These are phyloP conservation scores for Nephrocerus scutellatus DNA, from an alignment of 2,888 invertebrate species.

Conservation along the genomic window DNA sequence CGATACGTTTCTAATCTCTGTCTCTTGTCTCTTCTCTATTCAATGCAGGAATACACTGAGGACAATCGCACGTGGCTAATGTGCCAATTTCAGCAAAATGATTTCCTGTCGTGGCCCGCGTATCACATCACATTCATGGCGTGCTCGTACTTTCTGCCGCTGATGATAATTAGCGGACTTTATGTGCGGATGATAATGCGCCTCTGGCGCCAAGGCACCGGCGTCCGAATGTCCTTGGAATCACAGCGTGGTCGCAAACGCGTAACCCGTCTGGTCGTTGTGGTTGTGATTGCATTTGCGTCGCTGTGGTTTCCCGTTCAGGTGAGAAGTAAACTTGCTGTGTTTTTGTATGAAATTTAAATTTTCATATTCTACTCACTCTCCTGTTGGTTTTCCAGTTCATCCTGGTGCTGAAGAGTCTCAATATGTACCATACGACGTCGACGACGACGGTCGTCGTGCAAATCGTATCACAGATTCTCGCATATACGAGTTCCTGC, in stretches of 20 bases:
- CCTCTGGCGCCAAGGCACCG: conserved; percentile 74
- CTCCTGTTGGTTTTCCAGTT: conserved; percentile 55
- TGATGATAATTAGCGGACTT: conserved; percentile 75
- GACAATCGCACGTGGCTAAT: conserved; percentile 26
- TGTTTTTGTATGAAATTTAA: conserved; percentile 3
- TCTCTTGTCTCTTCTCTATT: too few relatives aligned
- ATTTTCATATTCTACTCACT: background rate
- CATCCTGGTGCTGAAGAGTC: conserved; percentile 66
- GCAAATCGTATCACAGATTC: conserved; percentile 68
- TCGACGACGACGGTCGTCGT: conserved; percentile 54
- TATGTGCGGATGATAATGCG: conserved; percentile 85
- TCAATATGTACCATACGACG: conserved; percentile 52
- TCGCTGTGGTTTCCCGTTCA: conserved; percentile 94
- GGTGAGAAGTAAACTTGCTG: conserved; percentile 48
- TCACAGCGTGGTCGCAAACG: conserved; percentile 70
- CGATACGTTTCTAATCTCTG: too few relatives aligned
- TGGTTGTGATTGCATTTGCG: conserved; percentile 87
- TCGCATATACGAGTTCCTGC: conserved; percentile 90
- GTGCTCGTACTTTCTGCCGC: conserved; percentile 78
- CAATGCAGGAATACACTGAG: conserved; percentile 51
- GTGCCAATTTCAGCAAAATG: conserved; percentile 55
- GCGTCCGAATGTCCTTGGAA: conserved; percentile 71
- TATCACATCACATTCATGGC: conserved; percentile 73
- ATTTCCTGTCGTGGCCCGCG: conserved; percentile 44
- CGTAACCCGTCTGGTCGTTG: conserved; percentile 84